phyloP scores from a whole-genome alignment of 2,113 vertebrate genomes.

The Mesoclemmys tuberculata region DNA sequence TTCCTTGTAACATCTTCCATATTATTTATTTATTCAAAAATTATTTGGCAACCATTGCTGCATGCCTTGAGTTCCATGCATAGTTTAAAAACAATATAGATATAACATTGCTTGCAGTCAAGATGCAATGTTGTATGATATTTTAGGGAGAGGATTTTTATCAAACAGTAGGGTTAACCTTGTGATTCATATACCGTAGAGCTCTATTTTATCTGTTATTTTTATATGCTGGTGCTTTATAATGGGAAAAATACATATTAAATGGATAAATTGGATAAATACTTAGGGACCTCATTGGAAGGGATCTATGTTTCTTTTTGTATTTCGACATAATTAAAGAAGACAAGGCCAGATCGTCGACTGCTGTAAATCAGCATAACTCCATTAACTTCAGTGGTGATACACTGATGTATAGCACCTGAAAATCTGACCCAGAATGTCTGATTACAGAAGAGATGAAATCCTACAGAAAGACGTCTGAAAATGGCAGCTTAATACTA shows the following conservation, averaged over 20 bases:
- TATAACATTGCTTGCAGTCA: background rate
- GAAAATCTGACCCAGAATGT: background rate
- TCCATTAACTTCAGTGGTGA: background rate
- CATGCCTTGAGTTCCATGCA: background rate
- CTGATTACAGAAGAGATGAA: background rate
- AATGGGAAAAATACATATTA: background rate
- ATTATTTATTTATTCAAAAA: background rate
- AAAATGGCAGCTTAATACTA: background rate
- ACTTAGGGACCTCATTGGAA: background rate
- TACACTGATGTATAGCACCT: background rate
- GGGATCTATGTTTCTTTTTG: background rate
- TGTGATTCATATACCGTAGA: background rate
- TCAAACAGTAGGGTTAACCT: background rate
- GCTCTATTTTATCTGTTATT: background rate
- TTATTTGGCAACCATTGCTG: background rate
- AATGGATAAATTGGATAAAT: no score
- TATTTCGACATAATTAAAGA: background rate
- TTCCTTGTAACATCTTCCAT: background rate
- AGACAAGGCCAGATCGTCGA: background rate
- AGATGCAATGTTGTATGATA: background rate
- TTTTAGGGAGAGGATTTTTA: background rate
- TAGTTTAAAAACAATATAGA: background rate
- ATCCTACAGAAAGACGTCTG: background rate
- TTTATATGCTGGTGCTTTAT: background rate
- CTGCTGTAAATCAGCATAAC: background rate